A percentile compares a stretch with the other conserved stretches of the same genome.
phyloP scores from a whole-genome alignment of 2,888 invertebrate genomes.

The Antheraea yamamai region DNA sequence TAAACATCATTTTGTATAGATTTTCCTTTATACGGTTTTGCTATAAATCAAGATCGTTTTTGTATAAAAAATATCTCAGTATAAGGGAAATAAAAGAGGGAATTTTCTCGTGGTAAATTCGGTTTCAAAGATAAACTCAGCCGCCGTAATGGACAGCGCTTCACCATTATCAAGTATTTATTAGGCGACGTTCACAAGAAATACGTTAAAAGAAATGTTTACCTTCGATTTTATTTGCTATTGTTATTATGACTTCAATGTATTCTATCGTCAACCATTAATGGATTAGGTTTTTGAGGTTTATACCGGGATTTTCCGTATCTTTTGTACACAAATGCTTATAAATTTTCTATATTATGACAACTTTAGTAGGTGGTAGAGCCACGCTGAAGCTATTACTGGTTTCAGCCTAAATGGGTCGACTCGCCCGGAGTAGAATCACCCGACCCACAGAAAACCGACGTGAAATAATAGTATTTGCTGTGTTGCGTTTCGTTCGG shows the following conservation, averaged over 20 bases:
- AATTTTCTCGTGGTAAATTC: conserved; percentile 40
- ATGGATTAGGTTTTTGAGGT: neutral
- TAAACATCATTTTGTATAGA: neutral
- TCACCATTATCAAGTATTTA: conserved; percentile 64
- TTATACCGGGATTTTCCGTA: neutral
- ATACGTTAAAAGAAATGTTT: conserved; percentile 9
- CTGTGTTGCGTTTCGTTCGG: no score
- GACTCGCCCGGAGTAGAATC: no score
- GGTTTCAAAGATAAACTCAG: conserved; percentile 53
- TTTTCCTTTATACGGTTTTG: conserved; percentile 36
- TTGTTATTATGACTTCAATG: neutral
- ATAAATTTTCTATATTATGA: neutral
- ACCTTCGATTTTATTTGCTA: conserved; percentile 11
- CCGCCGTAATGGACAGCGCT: conserved; percentile 56
- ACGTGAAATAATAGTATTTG: no score
- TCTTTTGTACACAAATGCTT: neutral
- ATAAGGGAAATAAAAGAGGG: conserved; percentile 44
- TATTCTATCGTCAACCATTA: neutral
- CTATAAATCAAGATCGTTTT: conserved; percentile 55
- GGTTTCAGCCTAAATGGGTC: no score
- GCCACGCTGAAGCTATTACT: no score
- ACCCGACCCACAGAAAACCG: no score
- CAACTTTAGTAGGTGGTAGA: neutral
- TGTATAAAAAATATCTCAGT: conserved; percentile 54
- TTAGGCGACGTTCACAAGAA: conserved; percentile 40